Evolutionary conservation across 1,140 invertebrate genomes (phyloP).

Genomic region (Pentalonia nigronervosa): DNA sequence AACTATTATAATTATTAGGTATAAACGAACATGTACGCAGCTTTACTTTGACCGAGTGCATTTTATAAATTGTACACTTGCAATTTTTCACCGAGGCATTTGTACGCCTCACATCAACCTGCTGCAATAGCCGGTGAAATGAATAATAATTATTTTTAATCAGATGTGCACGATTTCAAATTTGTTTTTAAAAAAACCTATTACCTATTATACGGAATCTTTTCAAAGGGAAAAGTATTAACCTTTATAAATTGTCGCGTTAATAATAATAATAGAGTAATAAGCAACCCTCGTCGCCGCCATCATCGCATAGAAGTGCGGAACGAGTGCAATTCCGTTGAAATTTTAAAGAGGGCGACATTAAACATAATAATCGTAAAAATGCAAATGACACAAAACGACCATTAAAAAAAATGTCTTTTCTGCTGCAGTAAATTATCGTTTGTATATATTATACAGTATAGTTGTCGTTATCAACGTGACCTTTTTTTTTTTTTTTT

Average conservation of each 20-base stretch:
- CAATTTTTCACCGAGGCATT: background rate
- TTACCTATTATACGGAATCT: no score
- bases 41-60: background rate
- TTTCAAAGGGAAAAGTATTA: background rate
- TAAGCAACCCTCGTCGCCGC: background rate
- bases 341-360: background rate
- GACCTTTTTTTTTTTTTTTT: background rate
- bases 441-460: background rate
- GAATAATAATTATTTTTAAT: slow-evolving; percentile 1
- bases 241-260: background rate
- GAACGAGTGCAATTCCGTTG: slow-evolving; percentile 3
- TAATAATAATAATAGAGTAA: slow-evolving; percentile 4
- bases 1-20: background rate
- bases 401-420: background rate
- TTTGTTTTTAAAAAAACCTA: background rate
- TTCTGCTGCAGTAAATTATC: background rate
- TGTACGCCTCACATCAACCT: background rate
- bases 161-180: background rate
- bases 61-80: background rate
- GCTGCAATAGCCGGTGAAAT: background rate
- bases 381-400: slow-evolving; percentile 15
- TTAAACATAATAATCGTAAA: slow-evolving; percentile 18
- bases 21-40: background rate
- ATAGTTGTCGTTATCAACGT: background rate
- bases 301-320: background rate